phyloP scores from a whole-genome alignment of 2,113 vertebrate species.

The Siniperca chuatsi region DNA sequence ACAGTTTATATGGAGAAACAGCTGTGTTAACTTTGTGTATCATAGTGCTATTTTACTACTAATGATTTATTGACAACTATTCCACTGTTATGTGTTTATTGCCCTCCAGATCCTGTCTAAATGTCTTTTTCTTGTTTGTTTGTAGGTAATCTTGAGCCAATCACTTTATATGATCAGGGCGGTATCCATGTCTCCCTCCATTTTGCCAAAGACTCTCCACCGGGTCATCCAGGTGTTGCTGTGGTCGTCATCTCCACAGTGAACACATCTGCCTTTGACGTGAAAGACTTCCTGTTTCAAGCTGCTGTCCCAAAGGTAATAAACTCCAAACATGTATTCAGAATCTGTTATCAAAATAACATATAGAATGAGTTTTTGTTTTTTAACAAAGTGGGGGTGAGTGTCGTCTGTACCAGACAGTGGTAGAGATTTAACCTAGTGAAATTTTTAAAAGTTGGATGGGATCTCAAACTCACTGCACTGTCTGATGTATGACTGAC shows the following conservation, averaged over 20 bases:
- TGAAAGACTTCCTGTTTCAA: conserved; percentile 87
- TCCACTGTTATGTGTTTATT: not conserved
- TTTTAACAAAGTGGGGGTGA: not conserved
- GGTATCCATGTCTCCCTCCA: conserved; percentile 89
- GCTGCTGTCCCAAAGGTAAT: conserved; percentile 92
- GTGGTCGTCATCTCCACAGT: conserved; percentile 89
- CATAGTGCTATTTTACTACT: not conserved
- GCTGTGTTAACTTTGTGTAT: not conserved
- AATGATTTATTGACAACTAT: too few relatives aligned
- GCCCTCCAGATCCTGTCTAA: not conserved
- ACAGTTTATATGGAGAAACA: not conserved
- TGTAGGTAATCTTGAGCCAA: conserved; percentile 85
- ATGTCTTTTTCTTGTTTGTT: not conserved
- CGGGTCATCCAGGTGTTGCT: conserved; percentile 80
- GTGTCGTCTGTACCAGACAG: too few relatives aligned
- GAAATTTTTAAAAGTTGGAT: too few relatives aligned
- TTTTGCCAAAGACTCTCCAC: conserved; percentile 83
- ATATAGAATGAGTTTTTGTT: not conserved
- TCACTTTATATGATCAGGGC: conserved; percentile 83
- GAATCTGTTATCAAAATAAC: not conserved
- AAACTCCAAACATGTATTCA: not conserved
- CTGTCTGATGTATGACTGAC: not conserved
- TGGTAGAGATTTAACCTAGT: too few relatives aligned
- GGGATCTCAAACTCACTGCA: not conserved
- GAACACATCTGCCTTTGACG: conserved; percentile 86